Conservation (phyloP, 1,140 invertebrate genomes). For the Dinoponera quadriceps region DNA sequence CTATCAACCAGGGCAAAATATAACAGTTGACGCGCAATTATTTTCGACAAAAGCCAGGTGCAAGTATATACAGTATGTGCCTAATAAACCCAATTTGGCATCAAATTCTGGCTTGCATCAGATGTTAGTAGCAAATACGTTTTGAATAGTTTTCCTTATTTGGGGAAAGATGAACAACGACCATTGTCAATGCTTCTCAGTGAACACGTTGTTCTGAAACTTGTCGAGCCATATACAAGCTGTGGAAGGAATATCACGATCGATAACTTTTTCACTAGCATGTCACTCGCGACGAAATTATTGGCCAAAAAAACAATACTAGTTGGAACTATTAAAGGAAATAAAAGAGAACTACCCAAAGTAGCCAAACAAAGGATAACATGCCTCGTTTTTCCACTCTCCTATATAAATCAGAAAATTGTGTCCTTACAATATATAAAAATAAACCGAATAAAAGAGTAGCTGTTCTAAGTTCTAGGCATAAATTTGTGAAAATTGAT, state of each 20-base stretch:
- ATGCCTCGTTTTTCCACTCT: slow-evolving; percentile 57
- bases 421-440: slow-evolving; percentile 67
- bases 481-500: too few species aligned
- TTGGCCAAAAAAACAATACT: slow-evolving; percentile 52
- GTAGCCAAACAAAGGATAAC: slow-evolving; percentile 41
- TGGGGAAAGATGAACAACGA: too few species aligned
- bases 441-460: too few species aligned
- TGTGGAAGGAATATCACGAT: slow-evolving; percentile 49
- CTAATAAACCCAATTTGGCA: slow-evolving; percentile 76
- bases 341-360: too few species aligned
- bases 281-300: slow-evolving; percentile 42
- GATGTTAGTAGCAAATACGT: too few species aligned
- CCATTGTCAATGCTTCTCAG: slow-evolving; percentile 41
- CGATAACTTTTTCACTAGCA: slow-evolving; percentile 56
- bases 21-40: slow-evolving; percentile 80
- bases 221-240: slow-evolving; percentile 33
- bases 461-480: too few species aligned
- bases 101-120: slow-evolving; percentile 79
- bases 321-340: slow-evolving; percentile 56
- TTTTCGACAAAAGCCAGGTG: too few species aligned
- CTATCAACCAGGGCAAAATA: slow-evolving; percentile 76
- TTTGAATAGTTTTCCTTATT: too few species aligned
- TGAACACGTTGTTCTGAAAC: slow-evolving; percentile 42
- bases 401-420: slow-evolving; percentile 46
- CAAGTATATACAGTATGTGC: slow-evolving; percentile 55